Percentiles rank a stretch among this genome's conserved stretches.
phyloP scores from a whole-genome alignment of 2,888 invertebrate species.

The Lasiommata megera region DNA sequence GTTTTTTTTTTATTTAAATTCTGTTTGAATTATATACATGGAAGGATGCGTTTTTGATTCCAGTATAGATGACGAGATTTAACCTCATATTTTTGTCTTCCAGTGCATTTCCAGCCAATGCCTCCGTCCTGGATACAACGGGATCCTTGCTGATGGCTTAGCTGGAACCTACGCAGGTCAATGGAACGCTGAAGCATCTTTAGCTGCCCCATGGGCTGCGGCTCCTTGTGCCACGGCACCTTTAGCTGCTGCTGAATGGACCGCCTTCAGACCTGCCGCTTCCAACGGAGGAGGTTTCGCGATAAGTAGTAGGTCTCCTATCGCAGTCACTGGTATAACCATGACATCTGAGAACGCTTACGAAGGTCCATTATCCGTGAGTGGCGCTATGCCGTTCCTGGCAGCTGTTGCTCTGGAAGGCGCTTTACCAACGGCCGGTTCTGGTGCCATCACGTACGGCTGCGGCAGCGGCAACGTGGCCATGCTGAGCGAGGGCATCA shows the following conservation, averaged over 20 bases:
- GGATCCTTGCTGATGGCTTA: background rate
- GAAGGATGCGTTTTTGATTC: too few relatives aligned
- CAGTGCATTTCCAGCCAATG: slow-evolving; percentile 32
- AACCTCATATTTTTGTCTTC: background rate
- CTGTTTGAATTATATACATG: too few relatives aligned
- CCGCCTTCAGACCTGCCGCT: slow-evolving; percentile 42
- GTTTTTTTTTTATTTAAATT: too few relatives aligned
- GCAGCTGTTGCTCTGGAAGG: slow-evolving; percentile 52
- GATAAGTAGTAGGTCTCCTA: slow-evolving; percentile 46
- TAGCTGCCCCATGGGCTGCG: background rate
- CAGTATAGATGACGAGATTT: background rate
- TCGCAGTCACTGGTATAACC: slow-evolving; percentile 48
- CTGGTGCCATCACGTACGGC: slow-evolving; percentile 47
- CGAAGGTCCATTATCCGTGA: slow-evolving; percentile 46
- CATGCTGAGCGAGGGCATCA: slow-evolving; percentile 39
- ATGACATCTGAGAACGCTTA: slow-evolving; percentile 50
- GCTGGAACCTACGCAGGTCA: slow-evolving; percentile 9
- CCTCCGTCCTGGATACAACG: slow-evolving; percentile 24
- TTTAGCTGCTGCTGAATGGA: slow-evolving; percentile 8
- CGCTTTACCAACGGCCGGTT: slow-evolving; percentile 46
- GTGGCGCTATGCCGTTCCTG: slow-evolving; percentile 53
- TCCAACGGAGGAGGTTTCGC: slow-evolving; percentile 50
- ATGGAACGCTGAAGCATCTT: background rate
- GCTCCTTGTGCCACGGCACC: background rate
- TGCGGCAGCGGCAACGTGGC: slow-evolving; percentile 49